A percentile compares a stretch with the other conserved stretches of the same genome.
phyloP scores from a whole-genome alignment of 2,888 invertebrate genomes.

The Entomobrya proxima region DNA sequence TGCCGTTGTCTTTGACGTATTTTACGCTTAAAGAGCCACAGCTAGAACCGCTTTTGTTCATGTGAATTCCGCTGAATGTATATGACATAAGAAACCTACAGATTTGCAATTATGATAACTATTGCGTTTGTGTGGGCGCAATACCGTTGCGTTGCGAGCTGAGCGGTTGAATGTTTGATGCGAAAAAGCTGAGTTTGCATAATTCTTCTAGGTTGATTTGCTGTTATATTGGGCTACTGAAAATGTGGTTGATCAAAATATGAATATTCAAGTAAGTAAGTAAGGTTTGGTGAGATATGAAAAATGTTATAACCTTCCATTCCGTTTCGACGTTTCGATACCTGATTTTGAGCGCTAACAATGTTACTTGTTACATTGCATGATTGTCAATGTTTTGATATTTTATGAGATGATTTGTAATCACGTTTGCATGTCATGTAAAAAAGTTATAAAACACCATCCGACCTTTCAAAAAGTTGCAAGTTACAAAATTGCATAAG shows the following conservation, averaged over 20 bases:
- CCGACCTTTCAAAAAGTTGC: no score
- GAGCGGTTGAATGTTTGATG: neutral
- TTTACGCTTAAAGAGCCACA: neutral
- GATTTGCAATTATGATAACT: neutral
- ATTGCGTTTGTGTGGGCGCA: neutral
- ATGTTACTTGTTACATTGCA: no score
- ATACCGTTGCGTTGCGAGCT: slow-evolving; percentile 22
- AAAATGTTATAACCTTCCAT: no score
- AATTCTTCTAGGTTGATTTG: slow-evolving; percentile 14
- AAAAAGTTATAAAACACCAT: no score
- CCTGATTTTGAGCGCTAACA: no score
- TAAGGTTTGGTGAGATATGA: neutral
- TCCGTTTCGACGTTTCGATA: no score
- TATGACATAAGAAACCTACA: neutral
- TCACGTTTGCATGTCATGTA: no score
- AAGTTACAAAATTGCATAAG: no score
- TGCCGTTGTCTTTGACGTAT: no score
- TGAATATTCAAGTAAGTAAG: no score
- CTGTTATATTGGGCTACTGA: slow-evolving; percentile 1
- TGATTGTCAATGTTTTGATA: no score
- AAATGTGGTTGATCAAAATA: neutral
- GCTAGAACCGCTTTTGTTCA: neutral
- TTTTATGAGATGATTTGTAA: no score
- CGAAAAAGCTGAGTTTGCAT: neutral
- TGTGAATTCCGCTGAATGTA: neutral